Conservation (phyloP, 1,140 invertebrate species). For the Macrocentrus cingulum region DNA sequence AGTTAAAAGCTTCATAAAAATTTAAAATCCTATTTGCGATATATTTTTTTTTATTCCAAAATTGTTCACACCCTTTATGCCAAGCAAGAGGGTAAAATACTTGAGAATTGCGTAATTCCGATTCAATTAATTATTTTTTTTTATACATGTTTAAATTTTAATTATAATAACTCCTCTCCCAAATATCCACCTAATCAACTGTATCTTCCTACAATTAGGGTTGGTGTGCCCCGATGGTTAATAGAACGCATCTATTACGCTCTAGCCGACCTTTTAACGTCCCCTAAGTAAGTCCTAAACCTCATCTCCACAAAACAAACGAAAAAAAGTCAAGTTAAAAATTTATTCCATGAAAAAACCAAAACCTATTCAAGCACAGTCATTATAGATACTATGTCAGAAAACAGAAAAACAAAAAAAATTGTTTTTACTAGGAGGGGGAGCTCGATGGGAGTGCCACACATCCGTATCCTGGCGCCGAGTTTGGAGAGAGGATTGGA, state of each 20-base stretch:
- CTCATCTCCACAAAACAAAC: background rate
- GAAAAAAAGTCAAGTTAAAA: slow-evolving; percentile 1
- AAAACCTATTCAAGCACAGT: background rate
- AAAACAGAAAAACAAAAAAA: slow-evolving; percentile 31
- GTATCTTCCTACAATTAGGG: background rate
- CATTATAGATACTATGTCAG: slow-evolving; percentile 16
- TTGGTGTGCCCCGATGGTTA: background rate
- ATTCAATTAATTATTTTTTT: too few relatives aligned
- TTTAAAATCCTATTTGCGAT: too few relatives aligned
- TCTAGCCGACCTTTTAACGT: slow-evolving; percentile 3
- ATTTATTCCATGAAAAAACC: background rate
- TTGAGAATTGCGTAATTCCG: too few relatives aligned
- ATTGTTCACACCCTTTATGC: too few relatives aligned
- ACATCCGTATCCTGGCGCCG: slow-evolving; percentile 76
- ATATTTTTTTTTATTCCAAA: too few relatives aligned
- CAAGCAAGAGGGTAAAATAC: too few relatives aligned
- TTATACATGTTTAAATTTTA: too few relatives aligned
- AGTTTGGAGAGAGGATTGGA: slow-evolving; percentile 75
- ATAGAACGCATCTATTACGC: too few relatives aligned
- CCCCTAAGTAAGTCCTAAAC: background rate
- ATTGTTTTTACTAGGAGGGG: slow-evolving; percentile 59
- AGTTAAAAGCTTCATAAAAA: too few relatives aligned
- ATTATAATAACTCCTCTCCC: background rate
- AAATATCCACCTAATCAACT: background rate
- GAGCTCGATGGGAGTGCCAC: slow-evolving; percentile 69